Evolutionary conservation across 2,888 invertebrate genomes (phyloP), one percentile per base, ranked within the genome.

Genomic region (Ophion obscuratus): DNA sequence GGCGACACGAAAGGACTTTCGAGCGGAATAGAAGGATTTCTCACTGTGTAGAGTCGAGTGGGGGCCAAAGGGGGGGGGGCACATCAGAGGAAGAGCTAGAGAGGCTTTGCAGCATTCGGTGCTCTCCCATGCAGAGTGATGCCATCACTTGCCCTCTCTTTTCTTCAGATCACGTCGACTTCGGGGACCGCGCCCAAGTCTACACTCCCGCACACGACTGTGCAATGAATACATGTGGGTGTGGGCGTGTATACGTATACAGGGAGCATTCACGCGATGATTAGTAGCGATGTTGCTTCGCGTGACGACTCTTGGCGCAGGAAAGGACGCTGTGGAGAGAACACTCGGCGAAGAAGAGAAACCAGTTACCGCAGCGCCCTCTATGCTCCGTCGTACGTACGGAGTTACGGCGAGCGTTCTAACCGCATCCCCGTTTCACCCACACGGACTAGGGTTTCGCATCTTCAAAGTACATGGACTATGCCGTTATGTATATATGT

Each of bases 1-100:
- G 84, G 81, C 84, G 85, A 84, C 86, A 87, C 88, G 83, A 90
- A 92, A 92, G 91, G 92, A 92, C 90, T 89, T 90, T 89, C 90
- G 86, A 92, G 90, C 90, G 90, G 89, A 90, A 87, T 89, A 89
- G 89, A 78, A 84, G 86, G 80, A 81, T 74, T 62, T 81, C 80
- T 81, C 57, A 20, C 40, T 40, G 40, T 40, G 7, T n/a, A 11
- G 70, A 17, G 71, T 36, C 66, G 66, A 59, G 73, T 11, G 36
- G 31, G 31, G 3, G 4, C 3, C 4, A 31, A 66, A n/a, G 61
- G 62, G 6, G 17, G 40, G 17, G 71, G n/a, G 71, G 36, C 73
- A 66, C 24, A 73, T 44, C 47, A 82, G 88, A 87, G 81, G 59
- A 71, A 70, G 86, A 84, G 73, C 86, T 87, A 77, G 88, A 87